Base-by-base conservation (phyloP, 2,888 invertebrate species). In the Neoaliturus tenellus region DNA sequence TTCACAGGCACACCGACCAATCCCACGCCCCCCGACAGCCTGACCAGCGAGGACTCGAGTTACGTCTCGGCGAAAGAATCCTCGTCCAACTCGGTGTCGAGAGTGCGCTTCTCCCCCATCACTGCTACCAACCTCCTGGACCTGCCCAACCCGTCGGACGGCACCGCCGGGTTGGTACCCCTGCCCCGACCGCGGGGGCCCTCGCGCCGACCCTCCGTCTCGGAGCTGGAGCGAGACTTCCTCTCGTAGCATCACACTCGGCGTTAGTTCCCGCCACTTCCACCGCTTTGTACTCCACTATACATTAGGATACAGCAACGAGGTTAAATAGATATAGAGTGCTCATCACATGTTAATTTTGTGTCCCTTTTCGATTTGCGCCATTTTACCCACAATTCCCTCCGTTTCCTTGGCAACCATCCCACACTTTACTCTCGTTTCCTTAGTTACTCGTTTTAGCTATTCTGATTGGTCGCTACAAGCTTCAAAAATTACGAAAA, bases 41-140 rank as follows among this genome's bases (percentile, higher is more conserved):
- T 96, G 85, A 95, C 96, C 0, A 96, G 96, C 88, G 98, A 98
- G 88, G 97, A 97, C 89, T 96, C 96, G 88, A 96, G 96, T 62
- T 98, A 97, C 90, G 94, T 96, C 87, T 97, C 97, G 10, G 97
- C 97, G 23, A 93, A 96, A 88, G 96, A 96, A 88, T 94, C 94
- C 31, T 93, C 94, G 17, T 92, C 94, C 84, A 94, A 94, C 33
- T 94, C 95, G n/a, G 93, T 93, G 85, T 94, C 94, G 51, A 92
- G 96, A 17, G 96, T 95, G 84, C 92, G 95, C 83, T 96, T 96
- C 91, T 96, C 96, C 75, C 96, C 97, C 0, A 95, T 95, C 80
- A 84, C 80, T 17, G 80, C 83, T 31, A 87, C 88, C 25, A 90
- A 90, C 1, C 90, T 95, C 88, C 91, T 95, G 87, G 95, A 94